Evolutionary conservation across 2,797 vertebrate species (phyloP).

Genomic region (Enteromius radiatus): DNA sequence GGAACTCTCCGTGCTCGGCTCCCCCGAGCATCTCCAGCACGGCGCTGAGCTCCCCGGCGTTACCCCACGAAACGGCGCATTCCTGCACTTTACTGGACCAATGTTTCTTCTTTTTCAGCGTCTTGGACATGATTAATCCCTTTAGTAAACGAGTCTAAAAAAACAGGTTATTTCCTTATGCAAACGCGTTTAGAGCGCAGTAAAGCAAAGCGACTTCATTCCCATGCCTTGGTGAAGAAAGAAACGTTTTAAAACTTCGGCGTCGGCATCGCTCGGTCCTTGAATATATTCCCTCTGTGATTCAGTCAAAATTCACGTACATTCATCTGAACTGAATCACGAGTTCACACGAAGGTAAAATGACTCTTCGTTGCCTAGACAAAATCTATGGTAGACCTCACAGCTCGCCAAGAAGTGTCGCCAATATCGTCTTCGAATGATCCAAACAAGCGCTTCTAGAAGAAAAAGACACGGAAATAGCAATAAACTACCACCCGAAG

Average conservation of each 20-base stretch:
- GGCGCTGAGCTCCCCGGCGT: constrained; percentile 79
- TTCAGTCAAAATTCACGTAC: constrained; percentile 4
- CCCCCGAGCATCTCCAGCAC: constrained; percentile 81
- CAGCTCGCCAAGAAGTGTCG: constrained; percentile 7
- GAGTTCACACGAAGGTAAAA: neutral
- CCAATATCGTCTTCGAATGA: constrained; percentile 4
- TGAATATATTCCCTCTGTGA: neutral
- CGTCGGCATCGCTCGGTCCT: constrained; percentile 8
- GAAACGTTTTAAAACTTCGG: constrained; percentile 43
- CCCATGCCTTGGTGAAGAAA: constrained; percentile 34
- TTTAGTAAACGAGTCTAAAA: constrained; percentile 46
- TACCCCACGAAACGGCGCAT: constrained; percentile 88
- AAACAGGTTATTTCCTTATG: constrained; percentile 54
- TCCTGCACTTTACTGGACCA: constrained; percentile 95
- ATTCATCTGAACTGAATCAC: neutral
- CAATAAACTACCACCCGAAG: constrained; percentile 2
- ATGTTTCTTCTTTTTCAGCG: constrained; percentile 95
- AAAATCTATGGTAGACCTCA: neutral
- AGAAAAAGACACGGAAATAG: constrained; percentile 20
- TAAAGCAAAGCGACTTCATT: constrained; percentile 15
- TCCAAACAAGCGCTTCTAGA: constrained; percentile 27
- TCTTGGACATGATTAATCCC: constrained; percentile 87
- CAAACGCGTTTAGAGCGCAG: constrained; percentile 23
- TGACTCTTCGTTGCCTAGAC: neutral
- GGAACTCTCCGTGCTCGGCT: constrained; percentile 87